These are phyloP conservation scores for Takifugu bimaculatus DNA, from an alignment of 2,113 vertebrate species.

Conservation along the genomic window DNA sequence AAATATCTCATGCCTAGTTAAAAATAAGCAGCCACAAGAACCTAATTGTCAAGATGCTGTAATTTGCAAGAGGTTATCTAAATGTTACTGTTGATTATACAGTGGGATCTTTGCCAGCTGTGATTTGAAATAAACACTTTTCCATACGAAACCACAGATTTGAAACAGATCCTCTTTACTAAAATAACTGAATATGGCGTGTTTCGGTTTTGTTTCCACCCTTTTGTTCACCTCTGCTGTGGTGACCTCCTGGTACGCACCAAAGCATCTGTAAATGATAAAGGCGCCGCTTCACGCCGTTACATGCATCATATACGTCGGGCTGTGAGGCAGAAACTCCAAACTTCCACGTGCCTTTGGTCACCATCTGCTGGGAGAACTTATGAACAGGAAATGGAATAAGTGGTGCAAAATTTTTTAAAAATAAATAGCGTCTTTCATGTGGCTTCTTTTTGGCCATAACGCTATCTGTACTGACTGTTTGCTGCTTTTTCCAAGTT, in stretches of 20 bases:
- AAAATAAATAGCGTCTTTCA: slow-evolving; percentile 73
- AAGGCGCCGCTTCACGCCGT: slow-evolving; percentile 56
- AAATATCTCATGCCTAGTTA: too few species aligned
- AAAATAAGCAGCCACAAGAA: too few species aligned
- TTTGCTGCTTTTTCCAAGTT: slow-evolving; percentile 84
- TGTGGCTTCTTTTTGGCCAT: slow-evolving; percentile 91
- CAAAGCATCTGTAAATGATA: slow-evolving; percentile 61
- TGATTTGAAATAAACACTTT: too few species aligned
- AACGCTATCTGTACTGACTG: slow-evolving; percentile 76
- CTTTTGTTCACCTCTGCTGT: slow-evolving; percentile 47
- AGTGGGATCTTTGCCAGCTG: too few species aligned
- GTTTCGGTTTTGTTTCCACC: slow-evolving; percentile 6
- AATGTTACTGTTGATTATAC: too few species aligned
- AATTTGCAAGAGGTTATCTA: too few species aligned
- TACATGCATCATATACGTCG: slow-evolving; percentile 66
- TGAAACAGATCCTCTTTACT: background rate
- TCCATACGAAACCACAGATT: background rate
- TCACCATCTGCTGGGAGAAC: slow-evolving; percentile 88
- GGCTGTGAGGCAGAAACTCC: slow-evolving; percentile 68
- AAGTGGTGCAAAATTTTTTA: slow-evolving; percentile 57
- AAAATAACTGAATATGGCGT: background rate
- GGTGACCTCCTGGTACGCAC: slow-evolving; percentile 60
- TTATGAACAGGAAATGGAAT: slow-evolving; percentile 89
- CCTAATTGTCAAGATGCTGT: too few species aligned
- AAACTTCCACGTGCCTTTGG: slow-evolving; percentile 74